These are phyloP conservation scores for Megaceryle torquata DNA, from an alignment of 2,113 vertebrate genomes.

Conservation along the genomic window DNA sequence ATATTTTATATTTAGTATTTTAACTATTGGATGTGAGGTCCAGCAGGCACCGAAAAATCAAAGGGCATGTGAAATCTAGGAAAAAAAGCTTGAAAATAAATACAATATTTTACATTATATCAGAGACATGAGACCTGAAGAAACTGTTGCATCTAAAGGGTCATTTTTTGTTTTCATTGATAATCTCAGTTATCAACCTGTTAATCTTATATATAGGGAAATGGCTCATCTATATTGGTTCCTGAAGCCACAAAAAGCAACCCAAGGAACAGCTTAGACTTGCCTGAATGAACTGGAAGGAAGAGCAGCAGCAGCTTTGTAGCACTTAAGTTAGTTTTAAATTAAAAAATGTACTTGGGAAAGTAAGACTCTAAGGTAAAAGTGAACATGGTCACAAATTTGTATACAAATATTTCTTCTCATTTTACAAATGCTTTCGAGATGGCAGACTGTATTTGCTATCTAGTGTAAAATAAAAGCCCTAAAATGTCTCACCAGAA, in stretches of 20 bases:
- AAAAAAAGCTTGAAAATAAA: background rate
- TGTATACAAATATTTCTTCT: background rate
- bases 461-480: background rate
- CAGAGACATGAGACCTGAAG: background rate
- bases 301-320: background rate
- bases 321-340: background rate
- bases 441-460: background rate
- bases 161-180: background rate
- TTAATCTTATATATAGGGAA: background rate
- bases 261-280: background rate
- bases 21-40: background rate
- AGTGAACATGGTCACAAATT: background rate
- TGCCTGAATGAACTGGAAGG: background rate
- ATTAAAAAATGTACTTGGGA: background rate
- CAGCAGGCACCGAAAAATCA: background rate
- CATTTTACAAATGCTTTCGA: background rate
- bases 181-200: background rate
- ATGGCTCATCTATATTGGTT: background rate
- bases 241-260: background rate
- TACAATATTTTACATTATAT: background rate
- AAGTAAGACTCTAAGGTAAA: background rate
- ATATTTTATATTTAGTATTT: background rate
- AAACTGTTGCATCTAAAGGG: background rate
- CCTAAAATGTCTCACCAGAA: accelerated
- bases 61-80: background rate